Conservation (phyloP, 30 jellyfish, hydroid and myxozoan species). For the Cassiopea xamachana region DNA sequence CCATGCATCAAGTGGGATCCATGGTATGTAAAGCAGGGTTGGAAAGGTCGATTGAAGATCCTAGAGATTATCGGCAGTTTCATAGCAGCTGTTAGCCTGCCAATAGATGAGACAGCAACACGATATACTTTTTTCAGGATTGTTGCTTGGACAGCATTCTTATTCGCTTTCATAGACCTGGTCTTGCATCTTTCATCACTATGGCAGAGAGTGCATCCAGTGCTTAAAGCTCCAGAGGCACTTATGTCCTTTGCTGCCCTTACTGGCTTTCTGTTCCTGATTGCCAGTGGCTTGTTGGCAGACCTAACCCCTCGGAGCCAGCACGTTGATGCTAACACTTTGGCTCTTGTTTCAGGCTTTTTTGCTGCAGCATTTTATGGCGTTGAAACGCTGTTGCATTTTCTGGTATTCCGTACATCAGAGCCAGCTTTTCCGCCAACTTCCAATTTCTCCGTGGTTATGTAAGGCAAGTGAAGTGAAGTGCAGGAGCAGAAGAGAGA, state of each 20-base stretch:
- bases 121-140: slow-evolving; percentile 66
- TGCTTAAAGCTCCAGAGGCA: slow-evolving; percentile 68
- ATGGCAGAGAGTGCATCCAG: slow-evolving; percentile 61
- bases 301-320: slow-evolving; percentile 67
- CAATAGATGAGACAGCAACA: slow-evolving; percentile 58
- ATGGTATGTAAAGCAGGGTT: slow-evolving; percentile 51
- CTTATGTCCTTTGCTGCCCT: slow-evolving; percentile 69
- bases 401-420: slow-evolving; percentile 50
- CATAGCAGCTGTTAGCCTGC: slow-evolving; percentile 57
- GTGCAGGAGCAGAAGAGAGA: background rate
- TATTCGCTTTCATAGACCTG: slow-evolving; percentile 46
- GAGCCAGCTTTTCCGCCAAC: slow-evolving; percentile 71
- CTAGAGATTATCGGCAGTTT: slow-evolving; percentile 35
- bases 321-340: slow-evolving; percentile 40
- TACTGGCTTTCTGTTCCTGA: slow-evolving; percentile 64
- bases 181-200: slow-evolving; percentile 48
- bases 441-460: slow-evolving; percentile 51
- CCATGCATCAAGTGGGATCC: slow-evolving; percentile 34
- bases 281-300: slow-evolving; percentile 71
- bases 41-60: slow-evolving; percentile 71
- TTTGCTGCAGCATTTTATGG: slow-evolving; percentile 68
- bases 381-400: slow-evolving; percentile 64
- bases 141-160: slow-evolving; percentile 71
- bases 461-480: background rate
- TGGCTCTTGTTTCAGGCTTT: slow-evolving; percentile 65